These are phyloP conservation scores for Sweltsa coloradensis DNA, from an alignment of 1,140 invertebrate genomes.

Conservation along the genomic window DNA sequence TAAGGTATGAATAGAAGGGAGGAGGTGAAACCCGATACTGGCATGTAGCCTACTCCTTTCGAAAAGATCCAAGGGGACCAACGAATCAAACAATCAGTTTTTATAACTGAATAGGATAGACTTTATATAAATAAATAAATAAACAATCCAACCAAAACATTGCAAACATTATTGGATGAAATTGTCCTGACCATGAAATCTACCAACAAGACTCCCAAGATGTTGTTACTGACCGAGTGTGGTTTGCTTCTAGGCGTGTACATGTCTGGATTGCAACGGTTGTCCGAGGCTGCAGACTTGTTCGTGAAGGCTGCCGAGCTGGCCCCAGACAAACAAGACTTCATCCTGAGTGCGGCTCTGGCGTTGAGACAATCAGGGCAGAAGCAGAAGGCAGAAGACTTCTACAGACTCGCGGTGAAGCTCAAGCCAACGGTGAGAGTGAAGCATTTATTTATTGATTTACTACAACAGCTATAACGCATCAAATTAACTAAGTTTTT, in stretches of 20 bases:
- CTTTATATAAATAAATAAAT: no score
- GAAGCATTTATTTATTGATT: no score
- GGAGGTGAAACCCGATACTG: no score
- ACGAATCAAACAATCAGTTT: no score
- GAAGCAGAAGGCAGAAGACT: slow-evolving; percentile 65
- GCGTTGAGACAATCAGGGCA: slow-evolving; percentile 65
- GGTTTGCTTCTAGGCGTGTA: slow-evolving; percentile 62
- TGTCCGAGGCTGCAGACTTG: slow-evolving; percentile 68
- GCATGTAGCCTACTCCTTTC: no score
- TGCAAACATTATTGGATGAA: no score
- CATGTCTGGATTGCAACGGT: slow-evolving; percentile 58
- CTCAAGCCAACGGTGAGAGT: slow-evolving; percentile 52
- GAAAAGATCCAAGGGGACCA: no score
- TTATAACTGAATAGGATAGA: no score
- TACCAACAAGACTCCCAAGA: slow-evolving; percentile 5
- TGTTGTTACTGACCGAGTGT: slow-evolving; percentile 3
- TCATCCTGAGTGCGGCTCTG: slow-evolving; percentile 75
- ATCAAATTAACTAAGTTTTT: no score
- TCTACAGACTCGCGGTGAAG: slow-evolving; percentile 63
- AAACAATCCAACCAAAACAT: background rate
- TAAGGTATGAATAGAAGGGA: no score
- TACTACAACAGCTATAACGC: no score
- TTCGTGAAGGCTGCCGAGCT: slow-evolving; percentile 63
- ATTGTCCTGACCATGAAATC: no score
- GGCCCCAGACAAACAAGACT: slow-evolving; percentile 64